phyloP scores from a whole-genome alignment of 2,888 invertebrate species.

The Rhabditoides inermis region DNA sequence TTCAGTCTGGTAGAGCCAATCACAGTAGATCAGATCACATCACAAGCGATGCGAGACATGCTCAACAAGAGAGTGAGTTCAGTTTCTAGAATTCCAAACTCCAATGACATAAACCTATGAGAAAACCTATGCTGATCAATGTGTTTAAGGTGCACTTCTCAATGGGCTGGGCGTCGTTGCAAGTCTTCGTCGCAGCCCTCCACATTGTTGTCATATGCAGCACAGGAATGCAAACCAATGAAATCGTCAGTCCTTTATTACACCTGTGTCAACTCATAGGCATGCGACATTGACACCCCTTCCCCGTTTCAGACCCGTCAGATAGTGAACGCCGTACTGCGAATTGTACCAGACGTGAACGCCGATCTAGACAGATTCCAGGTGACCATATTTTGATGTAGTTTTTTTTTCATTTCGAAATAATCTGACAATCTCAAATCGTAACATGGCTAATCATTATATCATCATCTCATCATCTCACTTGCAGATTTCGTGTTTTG shows the following conservation, averaged over 20 bases:
- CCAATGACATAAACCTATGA: no score
- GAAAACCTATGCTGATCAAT: no score
- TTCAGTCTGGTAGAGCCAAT: conserved; percentile 38
- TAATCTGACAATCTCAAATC: background rate
- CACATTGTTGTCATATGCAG: conserved; percentile 41
- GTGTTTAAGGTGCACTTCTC: conserved; percentile 38
- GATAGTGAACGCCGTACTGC: conserved; percentile 42
- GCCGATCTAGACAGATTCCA: conserved; percentile 46
- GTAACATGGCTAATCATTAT: background rate
- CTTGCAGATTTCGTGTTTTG: conserved; percentile 45
- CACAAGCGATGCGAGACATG: conserved; percentile 15
- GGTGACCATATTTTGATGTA: conserved; percentile 11
- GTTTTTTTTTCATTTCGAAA: background rate
- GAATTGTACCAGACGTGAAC: conserved; percentile 43
- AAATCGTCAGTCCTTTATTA: conserved; percentile 23
- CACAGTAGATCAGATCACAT: conserved; percentile 32
- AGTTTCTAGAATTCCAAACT: background rate
- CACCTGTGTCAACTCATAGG: background rate
- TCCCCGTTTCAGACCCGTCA: conserved; percentile 46
- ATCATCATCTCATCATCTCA: background rate
- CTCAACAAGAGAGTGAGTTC: conserved; percentile 21
- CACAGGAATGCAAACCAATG: conserved; percentile 46
- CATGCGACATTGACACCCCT: background rate
- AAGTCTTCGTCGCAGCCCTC: conserved; percentile 39
- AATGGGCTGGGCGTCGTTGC: conserved; percentile 40